A percentile compares a stretch with the other conserved stretches of the same genome.
These are phyloP conservation scores for Cheilosia soror DNA, from an alignment of 2,888 invertebrate genomes.

Conservation along the genomic window DNA sequence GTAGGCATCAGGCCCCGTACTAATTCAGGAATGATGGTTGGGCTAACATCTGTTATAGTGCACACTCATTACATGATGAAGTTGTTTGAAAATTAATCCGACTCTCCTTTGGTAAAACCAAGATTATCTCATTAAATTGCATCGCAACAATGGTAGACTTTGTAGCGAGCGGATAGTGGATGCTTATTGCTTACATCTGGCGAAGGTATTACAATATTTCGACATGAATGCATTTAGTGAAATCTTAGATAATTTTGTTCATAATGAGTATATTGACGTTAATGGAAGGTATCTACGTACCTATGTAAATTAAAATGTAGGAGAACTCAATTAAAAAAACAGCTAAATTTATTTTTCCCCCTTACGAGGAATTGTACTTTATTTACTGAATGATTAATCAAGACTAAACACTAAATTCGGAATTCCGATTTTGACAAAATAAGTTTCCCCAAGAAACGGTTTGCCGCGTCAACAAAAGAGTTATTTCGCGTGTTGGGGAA, in stretches of 20 bases:
- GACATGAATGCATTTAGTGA: not conserved
- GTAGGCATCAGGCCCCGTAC: not conserved
- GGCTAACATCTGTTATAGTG: not conserved
- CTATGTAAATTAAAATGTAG: too few species aligned
- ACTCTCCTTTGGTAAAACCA: not conserved
- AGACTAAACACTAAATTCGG: too few species aligned
- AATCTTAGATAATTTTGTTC: not conserved
- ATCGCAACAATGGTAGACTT: not conserved
- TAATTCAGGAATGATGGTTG: not conserved
- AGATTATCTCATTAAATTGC: slow-evolving; percentile 3
- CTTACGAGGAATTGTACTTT: too few species aligned
- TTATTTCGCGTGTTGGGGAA: too few species aligned
- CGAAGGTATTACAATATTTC: not conserved
- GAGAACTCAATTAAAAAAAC: too few species aligned
- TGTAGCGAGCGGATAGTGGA: not conserved
- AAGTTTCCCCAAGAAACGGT: too few species aligned
- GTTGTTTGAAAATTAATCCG: not conserved
- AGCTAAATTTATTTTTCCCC: too few species aligned
- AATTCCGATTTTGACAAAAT: too few species aligned
- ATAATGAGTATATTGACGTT: not conserved
- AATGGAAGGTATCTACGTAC: too few species aligned
- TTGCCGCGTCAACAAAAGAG: too few species aligned
- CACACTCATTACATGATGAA: not conserved
- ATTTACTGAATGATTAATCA: too few species aligned
- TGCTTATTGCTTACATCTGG: not conserved